Base-by-base conservation (phyloP, 2,113 vertebrate species). In the Hemiscyllium ocellatum region DNA sequence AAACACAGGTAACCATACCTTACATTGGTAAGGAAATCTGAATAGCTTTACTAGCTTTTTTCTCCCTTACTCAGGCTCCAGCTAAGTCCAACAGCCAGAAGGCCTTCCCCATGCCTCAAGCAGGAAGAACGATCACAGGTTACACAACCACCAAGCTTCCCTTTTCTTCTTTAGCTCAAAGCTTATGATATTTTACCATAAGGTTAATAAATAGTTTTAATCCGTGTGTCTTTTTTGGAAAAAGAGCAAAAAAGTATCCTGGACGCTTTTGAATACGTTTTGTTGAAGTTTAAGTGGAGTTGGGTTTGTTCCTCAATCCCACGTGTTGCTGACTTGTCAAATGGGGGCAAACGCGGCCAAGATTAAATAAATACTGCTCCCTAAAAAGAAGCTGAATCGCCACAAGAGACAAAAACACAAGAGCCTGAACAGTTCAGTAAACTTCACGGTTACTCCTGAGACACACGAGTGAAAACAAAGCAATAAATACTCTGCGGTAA, bases 331-430 rank as follows among this genome's bases (percentile, higher is more conserved):
- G 61, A 68, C 29, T 68, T 66, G 17, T 65, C 61, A 93, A 24
- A 20, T 93, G 17, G 52, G 2, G 1, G 19, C 1, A 3, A 93
- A 8, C 61, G 22, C 33, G 22, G 37, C 61, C 83, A 20, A 2
- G 29, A 65, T 83, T 29, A 72, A 29, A 70, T 70, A 70, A 33
- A 76, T n/a, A 29, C 29, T 8, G 8, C 12, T 76, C 8, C 33
- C 47, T 29, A 33, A 95, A 95, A 96, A 52, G 96, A 33, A 91
- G 2, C 87, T 6, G 70, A 20, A 78, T 96, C 85, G 19, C 0
- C 0, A 69, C 5, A 19, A 1, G 42, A 0, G 56, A 37, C 72
- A 95, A 95, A 95, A 96, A 78, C 96, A 89, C 0, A 24, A 61
- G 1, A 61, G 76, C 86, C 24, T 0, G 26, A 29, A 52, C 56